Conservation (phyloP, 2,797 vertebrate species). For the Muraenolepis orangiensis region DNA sequence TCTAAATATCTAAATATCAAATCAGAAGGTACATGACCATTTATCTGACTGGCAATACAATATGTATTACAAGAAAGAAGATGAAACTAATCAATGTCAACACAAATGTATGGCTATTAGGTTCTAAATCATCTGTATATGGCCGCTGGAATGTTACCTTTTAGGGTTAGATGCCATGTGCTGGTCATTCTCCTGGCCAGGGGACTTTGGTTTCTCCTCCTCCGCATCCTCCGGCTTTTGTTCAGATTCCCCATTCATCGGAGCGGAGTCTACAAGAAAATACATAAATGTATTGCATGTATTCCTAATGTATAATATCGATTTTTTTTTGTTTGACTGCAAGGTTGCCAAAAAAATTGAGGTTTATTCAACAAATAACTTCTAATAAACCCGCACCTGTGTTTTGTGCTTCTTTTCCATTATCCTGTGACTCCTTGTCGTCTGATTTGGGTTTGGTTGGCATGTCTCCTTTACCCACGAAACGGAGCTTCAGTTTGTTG, state of each 20-base stretch:
- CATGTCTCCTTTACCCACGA: constrained; percentile 84
- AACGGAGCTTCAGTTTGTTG: constrained; percentile 89
- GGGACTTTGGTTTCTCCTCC: constrained; percentile 64
- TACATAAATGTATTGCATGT: background rate
- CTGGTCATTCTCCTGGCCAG: constrained; percentile 55
- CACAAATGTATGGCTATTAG: background rate
- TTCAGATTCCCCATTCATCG: constrained; percentile 86
- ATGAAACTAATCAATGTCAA: background rate
- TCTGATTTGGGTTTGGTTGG: constrained; percentile 74
- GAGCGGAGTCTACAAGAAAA: constrained; percentile 71
- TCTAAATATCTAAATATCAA: too few species aligned
- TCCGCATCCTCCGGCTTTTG: constrained; percentile 68
- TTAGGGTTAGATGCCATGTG: constrained; percentile 62
- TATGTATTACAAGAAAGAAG: background rate
- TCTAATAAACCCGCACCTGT: constrained; percentile 47
- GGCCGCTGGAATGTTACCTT: constrained; percentile 55
- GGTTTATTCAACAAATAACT: background rate
- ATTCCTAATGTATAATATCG: background rate
- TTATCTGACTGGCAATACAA: background rate
- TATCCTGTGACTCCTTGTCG: constrained; percentile 64
- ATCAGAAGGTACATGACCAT: background rate
- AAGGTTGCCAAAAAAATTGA: background rate
- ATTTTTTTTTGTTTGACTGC: background rate
- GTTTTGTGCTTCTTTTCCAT: constrained; percentile 60
- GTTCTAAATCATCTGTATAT: background rate